Base-by-base conservation (phyloP, 2,113 vertebrate genomes). In the Numenius arquata region DNA sequence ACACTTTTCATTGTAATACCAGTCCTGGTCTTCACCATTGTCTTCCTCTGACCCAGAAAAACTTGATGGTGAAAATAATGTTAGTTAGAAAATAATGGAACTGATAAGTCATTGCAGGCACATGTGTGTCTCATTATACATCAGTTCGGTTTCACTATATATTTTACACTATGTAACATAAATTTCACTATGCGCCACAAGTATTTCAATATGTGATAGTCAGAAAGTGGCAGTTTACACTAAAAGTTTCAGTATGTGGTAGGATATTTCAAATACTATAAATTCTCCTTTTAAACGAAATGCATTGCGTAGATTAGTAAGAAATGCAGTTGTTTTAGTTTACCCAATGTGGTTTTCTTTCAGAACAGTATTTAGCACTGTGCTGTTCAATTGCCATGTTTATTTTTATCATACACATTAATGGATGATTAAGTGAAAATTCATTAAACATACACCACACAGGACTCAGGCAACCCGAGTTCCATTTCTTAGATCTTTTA, bases 81-180 rank as follows among this genome's bases (percentile, higher is more conserved):
- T 88, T 93, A 94, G 82, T 93, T 93, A 95, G 84, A 94, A 97
- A 97, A 96, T 96, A 96, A 94, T 95, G 89, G 94, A 92, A 95
- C 93, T 95, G 94, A 91, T 95, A 96, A 96, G 91, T 95, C 96
- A 95, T 92, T 91, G 91, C 89, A 95, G 78, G 81, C 95, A 92
- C 96, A 97, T 96, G 85, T 96, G 95, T 79, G 77, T 96, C 96
- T 96, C 96, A 92, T 97, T 97, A 96, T 82, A 96, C 87, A 95
- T 96, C 96, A 93, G 93, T 95, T 97, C 1, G 40, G 96, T 97
- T 97, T 97, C 96, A 97, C 96, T 97, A 96, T 97, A 95, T 97
- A 96, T 97, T 97, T 97, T 97, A 97, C 96, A 97, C 96, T 96
- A 94, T 97, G 95, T 96, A 96, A 97, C 95, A 96, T 96, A 97